Conservation (phyloP, 2,888 invertebrate genomes). For the Pristionchus exspectatus region DNA sequence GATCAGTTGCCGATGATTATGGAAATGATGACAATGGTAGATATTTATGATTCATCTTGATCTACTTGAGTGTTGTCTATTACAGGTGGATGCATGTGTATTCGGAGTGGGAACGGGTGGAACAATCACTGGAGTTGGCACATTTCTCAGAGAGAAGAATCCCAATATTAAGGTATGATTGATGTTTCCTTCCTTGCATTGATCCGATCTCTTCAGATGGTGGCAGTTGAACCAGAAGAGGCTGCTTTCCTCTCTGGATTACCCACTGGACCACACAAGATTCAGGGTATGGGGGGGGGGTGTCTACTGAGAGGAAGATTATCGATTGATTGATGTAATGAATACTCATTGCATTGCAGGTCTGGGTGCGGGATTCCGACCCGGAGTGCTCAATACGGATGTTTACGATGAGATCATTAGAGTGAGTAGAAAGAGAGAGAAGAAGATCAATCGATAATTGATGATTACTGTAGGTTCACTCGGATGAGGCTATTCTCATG, state of each 20-base stretch:
- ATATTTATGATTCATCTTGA: background rate
- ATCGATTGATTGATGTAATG: background rate
- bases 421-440: slow-evolving; percentile 60
- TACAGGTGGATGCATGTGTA: slow-evolving; percentile 70
- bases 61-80: background rate
- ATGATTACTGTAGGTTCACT: slow-evolving; percentile 38
- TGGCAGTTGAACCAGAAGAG: slow-evolving; percentile 76
- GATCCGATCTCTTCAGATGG: slow-evolving; percentile 61
- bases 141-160: slow-evolving; percentile 71
- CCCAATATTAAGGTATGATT: slow-evolving; percentile 66
- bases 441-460: background rate
- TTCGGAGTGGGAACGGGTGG: slow-evolving; percentile 78
- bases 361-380: slow-evolving; percentile 77
- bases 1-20: too few species aligned
- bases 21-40: too few species aligned
- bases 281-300: slow-evolving; percentile 65
- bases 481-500: slow-evolving; percentile 70
- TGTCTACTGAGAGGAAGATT: background rate
- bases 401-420: slow-evolving; percentile 72
- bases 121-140: slow-evolving; percentile 76
- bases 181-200: background rate
- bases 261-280: slow-evolving; percentile 75
- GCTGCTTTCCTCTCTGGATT: slow-evolving; percentile 72
- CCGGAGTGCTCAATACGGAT: slow-evolving; percentile 68
- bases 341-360: slow-evolving; percentile 58